These are phyloP conservation scores for Sesia apiformis DNA, from an alignment of 2,888 invertebrate genomes.

Conservation along the genomic window DNA sequence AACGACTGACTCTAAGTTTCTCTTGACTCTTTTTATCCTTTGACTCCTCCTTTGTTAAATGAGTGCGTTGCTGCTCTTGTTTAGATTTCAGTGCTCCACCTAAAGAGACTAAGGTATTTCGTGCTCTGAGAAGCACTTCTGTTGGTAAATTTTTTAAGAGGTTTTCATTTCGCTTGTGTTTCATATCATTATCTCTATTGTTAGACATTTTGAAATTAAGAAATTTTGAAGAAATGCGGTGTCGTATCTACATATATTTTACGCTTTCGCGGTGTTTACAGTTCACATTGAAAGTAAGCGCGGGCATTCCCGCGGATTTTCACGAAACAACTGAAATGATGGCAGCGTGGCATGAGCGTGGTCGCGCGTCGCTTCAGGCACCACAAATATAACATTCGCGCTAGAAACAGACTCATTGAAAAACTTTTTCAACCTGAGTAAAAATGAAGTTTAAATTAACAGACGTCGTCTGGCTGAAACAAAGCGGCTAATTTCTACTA, in stretches of 20 bases:
- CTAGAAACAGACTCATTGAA: no score
- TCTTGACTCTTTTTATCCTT: constrained; percentile 61
- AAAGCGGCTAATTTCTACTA: no score
- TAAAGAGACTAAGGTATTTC: constrained; percentile 58
- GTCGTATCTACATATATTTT: constrained; percentile 17
- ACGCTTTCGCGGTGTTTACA: neutral
- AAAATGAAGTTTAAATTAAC: no score
- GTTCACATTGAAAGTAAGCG: constrained; percentile 8
- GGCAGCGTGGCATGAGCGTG: constrained; percentile 41
- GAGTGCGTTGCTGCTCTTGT: constrained; percentile 36
- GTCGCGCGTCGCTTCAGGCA: constrained; percentile 48
- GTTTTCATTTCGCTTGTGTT: constrained; percentile 56
- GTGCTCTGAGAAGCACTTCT: constrained; percentile 60
- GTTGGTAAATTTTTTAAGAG: constrained; percentile 57
- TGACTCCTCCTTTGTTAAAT: constrained; percentile 51
- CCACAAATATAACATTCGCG: constrained; percentile 63
- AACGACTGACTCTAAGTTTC: constrained; percentile 46
- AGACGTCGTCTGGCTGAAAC: no score
- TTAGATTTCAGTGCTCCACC: constrained; percentile 63
- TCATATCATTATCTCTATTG: constrained; percentile 47
- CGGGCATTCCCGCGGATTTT: constrained; percentile 40
- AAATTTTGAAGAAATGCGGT: neutral
- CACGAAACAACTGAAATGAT: constrained; percentile 53
- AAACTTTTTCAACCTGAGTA: no score
- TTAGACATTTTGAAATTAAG: constrained; percentile 43